Conservation (phyloP, 2,888 invertebrate species). For the Troglohyphantes excavatus region DNA sequence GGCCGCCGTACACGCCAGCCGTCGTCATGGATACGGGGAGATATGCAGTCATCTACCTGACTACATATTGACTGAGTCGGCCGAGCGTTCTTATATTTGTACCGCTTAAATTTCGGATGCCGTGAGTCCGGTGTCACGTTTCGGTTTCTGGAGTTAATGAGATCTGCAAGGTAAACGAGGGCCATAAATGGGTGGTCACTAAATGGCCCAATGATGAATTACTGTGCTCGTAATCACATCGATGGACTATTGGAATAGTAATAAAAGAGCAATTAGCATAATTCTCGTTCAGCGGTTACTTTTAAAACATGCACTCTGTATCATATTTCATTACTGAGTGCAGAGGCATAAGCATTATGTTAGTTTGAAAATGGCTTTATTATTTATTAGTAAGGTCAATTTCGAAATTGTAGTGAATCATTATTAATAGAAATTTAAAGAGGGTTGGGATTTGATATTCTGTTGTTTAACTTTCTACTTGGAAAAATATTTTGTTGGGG, state of each 20-base stretch:
- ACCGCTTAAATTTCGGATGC: slow-evolving; percentile 44
- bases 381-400: too few species aligned
- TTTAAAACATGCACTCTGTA: too few species aligned
- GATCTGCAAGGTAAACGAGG: slow-evolving; percentile 39
- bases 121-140: slow-evolving; percentile 48
- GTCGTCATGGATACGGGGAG: slow-evolving; percentile 43
- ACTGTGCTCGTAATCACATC: background rate
- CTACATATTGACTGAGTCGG: slow-evolving; percentile 66
- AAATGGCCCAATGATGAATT: slow-evolving; percentile 15
- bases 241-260: slow-evolving; percentile 1
- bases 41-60: slow-evolving; percentile 65
- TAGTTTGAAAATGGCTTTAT: too few species aligned
- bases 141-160: slow-evolving; percentile 51
- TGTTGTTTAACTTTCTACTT: too few species aligned
- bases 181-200: slow-evolving; percentile 27
- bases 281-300: background rate
- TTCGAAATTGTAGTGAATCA: too few species aligned
- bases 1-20: slow-evolving; percentile 39
- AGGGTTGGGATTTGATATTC: too few species aligned
- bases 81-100: slow-evolving; percentile 40
- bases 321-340: too few species aligned
- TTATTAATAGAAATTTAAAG: too few species aligned
- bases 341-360: too few species aligned
- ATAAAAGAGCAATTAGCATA: background rate
- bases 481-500: too few species aligned